Evolutionary conservation across 2,113 vertebrate genomes (phyloP).

Genomic region (Antechinus flavipes): DNA sequence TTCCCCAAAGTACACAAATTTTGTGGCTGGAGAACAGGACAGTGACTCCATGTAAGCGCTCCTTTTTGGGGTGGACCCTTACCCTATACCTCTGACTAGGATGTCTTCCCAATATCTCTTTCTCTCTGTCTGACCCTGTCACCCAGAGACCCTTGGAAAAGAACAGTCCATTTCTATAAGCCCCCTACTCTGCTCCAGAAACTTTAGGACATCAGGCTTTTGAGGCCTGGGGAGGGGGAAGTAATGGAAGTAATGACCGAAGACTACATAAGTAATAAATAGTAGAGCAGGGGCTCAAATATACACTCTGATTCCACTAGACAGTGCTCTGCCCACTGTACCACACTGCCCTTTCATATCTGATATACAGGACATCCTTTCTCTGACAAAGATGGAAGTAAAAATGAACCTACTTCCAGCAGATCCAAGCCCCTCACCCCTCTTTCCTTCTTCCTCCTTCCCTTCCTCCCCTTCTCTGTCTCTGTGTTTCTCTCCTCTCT

Average conservation of each 20-base stretch:
- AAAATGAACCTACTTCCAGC: background rate
- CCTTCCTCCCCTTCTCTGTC: too few species aligned
- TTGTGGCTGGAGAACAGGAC: background rate
- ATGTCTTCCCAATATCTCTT: background rate
- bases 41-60: background rate
- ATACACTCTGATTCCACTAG: background rate
- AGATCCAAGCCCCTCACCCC: background rate
- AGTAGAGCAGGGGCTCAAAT: background rate
- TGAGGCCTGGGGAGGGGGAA: background rate
- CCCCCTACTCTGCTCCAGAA: background rate
- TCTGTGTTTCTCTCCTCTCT: too few species aligned
- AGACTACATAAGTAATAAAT: background rate
- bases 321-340: background rate
- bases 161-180: background rate
- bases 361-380: background rate
- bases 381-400: background rate
- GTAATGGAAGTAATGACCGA: background rate
- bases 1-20: background rate
- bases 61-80: background rate
- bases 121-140: background rate
- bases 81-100: background rate
- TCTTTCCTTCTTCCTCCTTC: fast-evolving
- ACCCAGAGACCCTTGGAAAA: background rate
- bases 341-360: background rate
- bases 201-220: background rate